phyloP scores from a whole-genome alignment of 1,140 invertebrate species.

The Lepidotrigona ventralis region DNA sequence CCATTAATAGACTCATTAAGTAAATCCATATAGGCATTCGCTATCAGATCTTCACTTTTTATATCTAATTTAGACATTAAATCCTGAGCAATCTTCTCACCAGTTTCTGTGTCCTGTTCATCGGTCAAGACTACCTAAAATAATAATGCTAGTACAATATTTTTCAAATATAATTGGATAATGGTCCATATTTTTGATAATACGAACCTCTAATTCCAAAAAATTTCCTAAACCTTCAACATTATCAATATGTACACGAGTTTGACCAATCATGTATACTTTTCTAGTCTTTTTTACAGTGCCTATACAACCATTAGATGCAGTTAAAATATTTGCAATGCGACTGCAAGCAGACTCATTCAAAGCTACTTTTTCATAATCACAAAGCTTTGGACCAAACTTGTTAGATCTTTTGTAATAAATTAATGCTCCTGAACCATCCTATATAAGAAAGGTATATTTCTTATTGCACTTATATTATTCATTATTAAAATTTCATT shows the following conservation, averaged over 20 bases:
- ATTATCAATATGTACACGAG: slow-evolving; percentile 92
- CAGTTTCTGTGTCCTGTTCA: slow-evolving; percentile 85
- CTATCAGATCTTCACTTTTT: slow-evolving; percentile 84
- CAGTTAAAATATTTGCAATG: slow-evolving; percentile 79
- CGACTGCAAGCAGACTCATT: slow-evolving; percentile 68
- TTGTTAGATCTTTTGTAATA: slow-evolving; percentile 88
- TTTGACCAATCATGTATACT: slow-evolving; percentile 90
- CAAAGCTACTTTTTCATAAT: slow-evolving; percentile 83
- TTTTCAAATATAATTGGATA: neutral
- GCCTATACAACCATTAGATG: slow-evolving; percentile 84
- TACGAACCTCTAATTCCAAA: slow-evolving; percentile 92
- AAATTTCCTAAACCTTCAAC: slow-evolving; percentile 91
- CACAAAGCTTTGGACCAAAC: slow-evolving; percentile 85
- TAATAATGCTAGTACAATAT: slow-evolving; percentile 58
- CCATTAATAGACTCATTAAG: slow-evolving; percentile 42
- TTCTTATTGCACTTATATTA: neutral
- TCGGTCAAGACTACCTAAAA: slow-evolving; percentile 83
- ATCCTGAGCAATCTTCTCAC: slow-evolving; percentile 86
- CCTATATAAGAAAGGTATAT: slow-evolving; percentile 66
- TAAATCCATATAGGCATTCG: slow-evolving; percentile 89
- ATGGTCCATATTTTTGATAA: neutral
- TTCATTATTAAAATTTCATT: neutral
- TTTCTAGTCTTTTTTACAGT: slow-evolving; percentile 86
- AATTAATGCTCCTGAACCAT: slow-evolving; percentile 85
- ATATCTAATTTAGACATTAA: slow-evolving; percentile 87